These are phyloP conservation scores for Ceryle rudis DNA, from an alignment of 2,797 vertebrate species.

Conservation along the genomic window DNA sequence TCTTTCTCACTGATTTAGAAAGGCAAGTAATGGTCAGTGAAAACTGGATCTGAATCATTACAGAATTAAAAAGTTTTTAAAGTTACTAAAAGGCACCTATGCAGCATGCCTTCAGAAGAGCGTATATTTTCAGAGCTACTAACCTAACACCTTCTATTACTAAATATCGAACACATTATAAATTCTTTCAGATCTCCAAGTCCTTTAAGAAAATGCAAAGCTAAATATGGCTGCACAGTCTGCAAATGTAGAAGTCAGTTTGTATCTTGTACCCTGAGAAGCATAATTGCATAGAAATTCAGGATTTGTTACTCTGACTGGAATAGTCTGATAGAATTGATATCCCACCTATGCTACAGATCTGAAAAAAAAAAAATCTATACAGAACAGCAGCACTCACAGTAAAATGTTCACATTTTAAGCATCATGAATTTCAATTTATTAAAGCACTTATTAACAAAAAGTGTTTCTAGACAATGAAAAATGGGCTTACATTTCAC, in stretches of 20 bases:
- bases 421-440: background rate
- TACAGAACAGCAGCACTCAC: background rate
- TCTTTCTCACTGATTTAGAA: background rate
- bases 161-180: background rate
- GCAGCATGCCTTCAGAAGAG: background rate
- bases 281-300: background rate
- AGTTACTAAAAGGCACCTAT: background rate
- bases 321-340: background rate
- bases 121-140: background rate
- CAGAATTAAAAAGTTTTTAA: background rate
- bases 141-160: background rate
- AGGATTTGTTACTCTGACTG: background rate
- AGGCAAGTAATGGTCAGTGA: background rate
- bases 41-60: background rate
- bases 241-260: background rate
- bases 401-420: background rate
- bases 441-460: background rate
- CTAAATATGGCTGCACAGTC: background rate
- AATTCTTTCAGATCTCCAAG: background rate
- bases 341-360: background rate
- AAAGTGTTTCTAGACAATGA: background rate
- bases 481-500: slow-evolving; percentile 91
- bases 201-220: background rate
- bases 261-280: background rate
- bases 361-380: background rate